These are phyloP conservation scores for Synergus umbraculus DNA, from an alignment of 2,888 invertebrate species.

Conservation along the genomic window DNA sequence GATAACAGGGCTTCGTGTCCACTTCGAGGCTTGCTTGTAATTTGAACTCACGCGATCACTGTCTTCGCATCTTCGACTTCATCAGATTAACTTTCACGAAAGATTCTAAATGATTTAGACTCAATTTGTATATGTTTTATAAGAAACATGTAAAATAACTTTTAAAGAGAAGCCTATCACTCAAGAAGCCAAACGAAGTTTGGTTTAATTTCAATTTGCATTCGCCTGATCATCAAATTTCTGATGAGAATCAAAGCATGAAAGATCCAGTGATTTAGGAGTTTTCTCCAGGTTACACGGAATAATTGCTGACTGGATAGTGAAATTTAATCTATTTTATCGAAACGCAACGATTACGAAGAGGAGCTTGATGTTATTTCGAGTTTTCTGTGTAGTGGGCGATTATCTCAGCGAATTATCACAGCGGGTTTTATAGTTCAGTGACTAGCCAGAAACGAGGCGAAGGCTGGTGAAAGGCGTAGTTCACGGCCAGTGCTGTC, in stretches of 20 bases:
- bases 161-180: neutral
- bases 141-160: neutral
- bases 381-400: neutral
- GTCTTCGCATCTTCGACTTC: neutral
- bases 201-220: neutral
- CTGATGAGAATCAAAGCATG: neutral
- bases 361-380: neutral
- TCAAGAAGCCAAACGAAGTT: neutral
- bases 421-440: slow-evolving; percentile 47
- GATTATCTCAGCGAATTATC: slow-evolving; percentile 55
- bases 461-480: slow-evolving; percentile 61
- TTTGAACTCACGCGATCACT: slow-evolving; percentile 19
- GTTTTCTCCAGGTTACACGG: neutral
- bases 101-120: neutral
- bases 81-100: neutral
- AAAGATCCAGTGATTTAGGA: neutral
- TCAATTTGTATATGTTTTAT: neutral
- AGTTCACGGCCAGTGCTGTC: slow-evolving; percentile 60
- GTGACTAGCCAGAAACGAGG: slow-evolving; percentile 50
- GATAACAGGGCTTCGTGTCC: slow-evolving; percentile 14
- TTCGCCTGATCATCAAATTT: neutral
- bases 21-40: neutral
- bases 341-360: neutral
- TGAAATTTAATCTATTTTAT: neutral
- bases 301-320: neutral